Evolutionary conservation across 1,140 invertebrate species (phyloP), one percentile per base, ranked within the genome.

Genomic region (Cotesia chilonis): DNA sequence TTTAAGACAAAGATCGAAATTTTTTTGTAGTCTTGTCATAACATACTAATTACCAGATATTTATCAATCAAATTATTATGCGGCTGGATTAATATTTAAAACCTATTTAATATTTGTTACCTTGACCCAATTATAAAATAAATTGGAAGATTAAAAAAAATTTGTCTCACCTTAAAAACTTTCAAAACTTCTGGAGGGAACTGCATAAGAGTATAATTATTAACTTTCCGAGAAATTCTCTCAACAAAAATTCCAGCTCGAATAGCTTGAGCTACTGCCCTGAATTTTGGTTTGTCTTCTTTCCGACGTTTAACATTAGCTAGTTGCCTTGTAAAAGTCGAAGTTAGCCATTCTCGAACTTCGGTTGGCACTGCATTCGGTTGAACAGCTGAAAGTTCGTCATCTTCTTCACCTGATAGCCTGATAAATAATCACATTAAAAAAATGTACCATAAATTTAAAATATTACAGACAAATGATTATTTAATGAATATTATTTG

Each of bases 221-320:
- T 95, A 73, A 97, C 93, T 74, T 95, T 90, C 77, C 96, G 90
- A 84, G 97, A 98, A 81, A 98, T 97, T 77, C 95, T 92, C 85
- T 98, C 97, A 75, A 99, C 97, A 88, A 99, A 98, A 79, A 99
- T 98, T 28, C 97, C 97, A 1, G 97, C 97, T 12, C 97, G 89
- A 77, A 99, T 98, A 71, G 96, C 97, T 82, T 99, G 96, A n/a
- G 97, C 97, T 68, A 99, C 97, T 57, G 95, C 96, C 66, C 95
- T 91, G 87, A 98, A 98, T 87, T 94, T 93, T 14, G 93, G 93
- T 80, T 94, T 94, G 82, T 93, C 93, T 82, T 94, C 94, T 51
- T 89, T 91, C 83, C 90, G 92, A 80, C 90, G 90, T 74, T 90
- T 91, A 60, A 90, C 91, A 68, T 91, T 94, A 70, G 90, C 95